These are phyloP conservation scores for Scaptodrosophila latifasciaeformis DNA, from an alignment of 2,888 invertebrate species.

Conservation along the genomic window DNA sequence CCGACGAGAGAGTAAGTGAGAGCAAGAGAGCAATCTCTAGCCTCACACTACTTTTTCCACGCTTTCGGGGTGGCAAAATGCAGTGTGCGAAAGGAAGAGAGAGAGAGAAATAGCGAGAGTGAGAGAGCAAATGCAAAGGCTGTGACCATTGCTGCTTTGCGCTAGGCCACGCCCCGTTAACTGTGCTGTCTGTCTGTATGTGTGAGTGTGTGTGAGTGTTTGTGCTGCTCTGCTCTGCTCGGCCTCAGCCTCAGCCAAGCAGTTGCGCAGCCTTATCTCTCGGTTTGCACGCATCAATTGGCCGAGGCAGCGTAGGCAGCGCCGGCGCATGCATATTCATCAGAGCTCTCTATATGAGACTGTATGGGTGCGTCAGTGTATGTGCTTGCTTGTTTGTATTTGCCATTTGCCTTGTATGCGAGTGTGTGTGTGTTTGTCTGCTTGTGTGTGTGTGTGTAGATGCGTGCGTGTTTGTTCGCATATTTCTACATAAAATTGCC, in stretches of 20 bases:
- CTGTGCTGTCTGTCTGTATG: constrained; percentile 7
- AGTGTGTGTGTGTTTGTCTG: not conserved
- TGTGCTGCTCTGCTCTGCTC: no score
- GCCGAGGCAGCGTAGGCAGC: constrained; percentile 33
- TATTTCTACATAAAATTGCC: constrained; percentile 45
- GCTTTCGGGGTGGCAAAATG: constrained; percentile 21
- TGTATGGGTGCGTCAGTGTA: constrained; percentile 6
- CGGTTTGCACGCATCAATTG: constrained; percentile 51
- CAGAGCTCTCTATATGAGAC: no score
- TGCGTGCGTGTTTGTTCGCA: constrained; percentile 41
- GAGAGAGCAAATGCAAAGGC: no score
- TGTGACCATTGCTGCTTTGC: not conserved
- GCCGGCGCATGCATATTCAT: constrained; percentile 60
- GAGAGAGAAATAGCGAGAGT: constrained; percentile 12
- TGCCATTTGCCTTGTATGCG: constrained; percentile 14
- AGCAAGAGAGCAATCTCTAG: no score
- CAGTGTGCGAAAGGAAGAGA: constrained; percentile 28
- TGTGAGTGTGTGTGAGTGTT: constrained; percentile 32
- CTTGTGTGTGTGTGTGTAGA: constrained; percentile 11
- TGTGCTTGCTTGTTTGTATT: constrained; percentile 20
- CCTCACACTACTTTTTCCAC: no score
- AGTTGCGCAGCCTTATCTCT: no score
- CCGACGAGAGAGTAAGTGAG: constrained; percentile 4
- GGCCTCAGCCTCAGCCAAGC: no score
- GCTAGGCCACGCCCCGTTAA: not conserved